Evolutionary conservation across 2,113 vertebrate genomes (phyloP).

Genomic region (Tachycineta bicolor): DNA sequence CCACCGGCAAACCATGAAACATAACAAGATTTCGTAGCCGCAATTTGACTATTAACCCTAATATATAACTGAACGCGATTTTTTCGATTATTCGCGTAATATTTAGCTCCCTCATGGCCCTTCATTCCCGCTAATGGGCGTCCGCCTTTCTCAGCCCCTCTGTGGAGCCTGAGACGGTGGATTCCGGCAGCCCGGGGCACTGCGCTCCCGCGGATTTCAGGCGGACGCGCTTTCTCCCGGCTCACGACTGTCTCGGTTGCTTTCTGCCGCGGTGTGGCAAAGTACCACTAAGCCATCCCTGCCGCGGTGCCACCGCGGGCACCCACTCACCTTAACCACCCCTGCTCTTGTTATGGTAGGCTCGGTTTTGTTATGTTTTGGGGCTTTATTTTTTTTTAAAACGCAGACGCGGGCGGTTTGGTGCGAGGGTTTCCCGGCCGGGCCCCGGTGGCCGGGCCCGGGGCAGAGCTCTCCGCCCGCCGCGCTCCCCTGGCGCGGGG

Average conservation of each 20-base stretch:
- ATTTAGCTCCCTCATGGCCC: slow-evolving; percentile 57
- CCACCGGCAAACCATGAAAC: slow-evolving; percentile 76
- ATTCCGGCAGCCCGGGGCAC: not conserved
- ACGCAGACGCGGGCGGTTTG: not conserved
- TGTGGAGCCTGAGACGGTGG: not conserved
- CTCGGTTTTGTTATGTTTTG: not conserved
- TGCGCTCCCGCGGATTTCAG: not conserved
- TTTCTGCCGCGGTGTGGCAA: not conserved
- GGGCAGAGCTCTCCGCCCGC: not conserved
- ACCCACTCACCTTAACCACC: not conserved
- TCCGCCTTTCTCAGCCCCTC: not conserved
- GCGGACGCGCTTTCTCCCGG: rapidly evolving
- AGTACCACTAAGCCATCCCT: rapidly evolving
- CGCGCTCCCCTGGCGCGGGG: no score
- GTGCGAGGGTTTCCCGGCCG: not conserved
- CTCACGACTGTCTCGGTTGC: not conserved
- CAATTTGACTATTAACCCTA: slow-evolving; percentile 78
- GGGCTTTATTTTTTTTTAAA: not conserved
- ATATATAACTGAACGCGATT: slow-evolving; percentile 73
- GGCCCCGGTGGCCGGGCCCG: not conserved
- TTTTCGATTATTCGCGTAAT: slow-evolving; percentile 61
- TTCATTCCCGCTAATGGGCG: slow-evolving; percentile 16
- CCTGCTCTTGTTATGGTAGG: not conserved
- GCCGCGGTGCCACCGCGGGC: not conserved
- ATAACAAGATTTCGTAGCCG: slow-evolving; percentile 73